Conservation (phyloP, 1,140 invertebrate genomes). For the Gonioctena quinquepunctata region DNA sequence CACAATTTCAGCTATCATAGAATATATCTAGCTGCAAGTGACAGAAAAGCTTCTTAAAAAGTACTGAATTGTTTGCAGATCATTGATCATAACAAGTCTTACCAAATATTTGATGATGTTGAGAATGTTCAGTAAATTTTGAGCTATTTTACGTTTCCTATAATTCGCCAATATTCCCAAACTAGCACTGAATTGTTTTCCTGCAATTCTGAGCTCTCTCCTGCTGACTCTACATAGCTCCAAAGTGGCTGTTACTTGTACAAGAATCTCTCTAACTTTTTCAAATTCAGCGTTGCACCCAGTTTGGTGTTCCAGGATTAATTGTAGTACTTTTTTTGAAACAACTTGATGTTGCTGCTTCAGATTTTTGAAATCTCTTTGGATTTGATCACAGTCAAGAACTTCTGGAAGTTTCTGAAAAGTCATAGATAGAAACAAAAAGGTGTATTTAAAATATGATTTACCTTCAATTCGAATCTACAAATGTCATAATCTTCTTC, state of each 20-base stretch:
- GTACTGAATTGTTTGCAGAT: background rate
- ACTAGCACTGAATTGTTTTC: slow-evolving; percentile 82
- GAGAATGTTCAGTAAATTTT: slow-evolving; percentile 76
- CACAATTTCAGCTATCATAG: too few species aligned
- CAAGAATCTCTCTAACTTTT: slow-evolving; percentile 77
- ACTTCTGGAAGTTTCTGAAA: slow-evolving; percentile 66
- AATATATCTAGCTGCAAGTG: too few species aligned
- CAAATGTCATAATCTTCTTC: slow-evolving; percentile 67
- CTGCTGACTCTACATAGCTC: slow-evolving; percentile 73
- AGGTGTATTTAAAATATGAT: background rate
- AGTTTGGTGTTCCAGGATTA: slow-evolving; percentile 88
- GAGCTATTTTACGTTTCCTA: slow-evolving; percentile 79
- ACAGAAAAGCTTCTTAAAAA: background rate
- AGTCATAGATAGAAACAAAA: slow-evolving; percentile 8
- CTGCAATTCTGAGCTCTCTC: slow-evolving; percentile 71
- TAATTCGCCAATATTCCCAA: slow-evolving; percentile 87
- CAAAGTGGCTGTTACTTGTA: slow-evolving; percentile 72
- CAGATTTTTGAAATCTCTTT: slow-evolving; percentile 67
- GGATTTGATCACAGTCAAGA: slow-evolving; percentile 70
- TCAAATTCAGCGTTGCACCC: slow-evolving; percentile 83
- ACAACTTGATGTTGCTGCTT: slow-evolving; percentile 81
- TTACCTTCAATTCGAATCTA: slow-evolving; percentile 68
- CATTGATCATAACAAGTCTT: slow-evolving; percentile 39
- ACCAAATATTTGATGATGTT: slow-evolving; percentile 83
- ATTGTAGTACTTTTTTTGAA: slow-evolving; percentile 86